Evolutionary conservation across 2,888 invertebrate genomes (phyloP), one percentile per base, ranked within the genome.

Genomic region (Eristalinus aeneus): DNA sequence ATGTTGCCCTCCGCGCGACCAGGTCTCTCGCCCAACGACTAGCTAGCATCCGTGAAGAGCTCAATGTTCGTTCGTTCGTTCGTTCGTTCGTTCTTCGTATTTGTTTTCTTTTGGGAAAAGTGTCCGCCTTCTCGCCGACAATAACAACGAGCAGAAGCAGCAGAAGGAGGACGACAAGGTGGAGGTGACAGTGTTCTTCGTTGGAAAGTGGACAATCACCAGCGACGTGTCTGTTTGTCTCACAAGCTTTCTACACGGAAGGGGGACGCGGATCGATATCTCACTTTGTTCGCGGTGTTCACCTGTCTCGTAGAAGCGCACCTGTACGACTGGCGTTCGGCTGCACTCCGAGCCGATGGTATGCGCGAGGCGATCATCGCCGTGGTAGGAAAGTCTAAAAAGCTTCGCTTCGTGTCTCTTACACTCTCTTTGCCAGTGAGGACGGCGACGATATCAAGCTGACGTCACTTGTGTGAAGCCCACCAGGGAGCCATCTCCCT

Each of bases 241-340:
- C 63, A 74, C 80, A 85, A 85, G 85, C 85, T 85, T 85, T 85
- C 85, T 85, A 85, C 72, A 27, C 27, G 27, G 27, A n/a, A n/a
- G n/a, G 34, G 61, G 46, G 60, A 60, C 53, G 39, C 20, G 32
- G 58, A 61, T 16, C 1, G 54, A 39, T 11, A 56, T 53, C 32
- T 54, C n/a, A 32, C 20, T 63, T 9, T 63, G n/a, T 32, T 32
- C 61, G 20, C 32, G 65, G 54, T 72, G 75, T 79, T 85, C 86
- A 86, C 82, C 87, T 87, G 87, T 64, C 77, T 79, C 72, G 63
- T 65, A 79, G 87, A 83, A 87, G 79, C 78, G 78, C 83, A 87
- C 87, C 87, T 87, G 83, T 83, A 79, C 72, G 78, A 87, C 87
- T 87, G 83, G 77, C 74, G 74, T 74, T 82, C 56, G 78, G 32